A percentile compares a stretch with the other conserved stretches of the same genome.
phyloP scores from a whole-genome alignment of 2,797 vertebrate species.

The Anguilla marmorata region DNA sequence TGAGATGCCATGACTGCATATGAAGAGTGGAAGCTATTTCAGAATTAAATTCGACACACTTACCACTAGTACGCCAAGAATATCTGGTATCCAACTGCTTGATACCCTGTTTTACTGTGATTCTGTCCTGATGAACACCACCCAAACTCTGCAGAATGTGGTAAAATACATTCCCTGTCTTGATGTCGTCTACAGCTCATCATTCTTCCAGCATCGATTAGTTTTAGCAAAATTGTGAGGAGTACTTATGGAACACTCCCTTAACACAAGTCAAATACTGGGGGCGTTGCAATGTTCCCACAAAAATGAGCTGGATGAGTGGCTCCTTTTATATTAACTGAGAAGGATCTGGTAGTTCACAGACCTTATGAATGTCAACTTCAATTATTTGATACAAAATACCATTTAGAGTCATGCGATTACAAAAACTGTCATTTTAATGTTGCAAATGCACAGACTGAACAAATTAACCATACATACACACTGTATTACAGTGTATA shows the following conservation, averaged over 20 bases:
- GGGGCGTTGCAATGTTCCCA: too few relatives aligned
- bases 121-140: background rate
- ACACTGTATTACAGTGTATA: background rate
- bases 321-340: background rate
- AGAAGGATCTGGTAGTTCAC: background rate
- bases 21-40: too few relatives aligned
- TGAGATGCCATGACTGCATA: too few relatives aligned
- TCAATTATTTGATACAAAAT: constrained; percentile 8
- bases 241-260: background rate
- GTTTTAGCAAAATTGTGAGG: background rate
- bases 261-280: too few relatives aligned
- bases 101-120: too few relatives aligned
- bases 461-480: background rate
- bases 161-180: background rate
- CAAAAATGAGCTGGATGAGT: too few relatives aligned
- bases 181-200: background rate
- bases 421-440: constrained; percentile 30
- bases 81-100: too few relatives aligned
- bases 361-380: background rate
- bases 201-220: background rate
- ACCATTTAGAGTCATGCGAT: background rate
- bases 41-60: too few relatives aligned
- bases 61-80: too few relatives aligned
- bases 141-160: background rate
- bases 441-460: background rate